Conservation (phyloP, 2,797 vertebrate genomes). For the Xenops minutus region DNA sequence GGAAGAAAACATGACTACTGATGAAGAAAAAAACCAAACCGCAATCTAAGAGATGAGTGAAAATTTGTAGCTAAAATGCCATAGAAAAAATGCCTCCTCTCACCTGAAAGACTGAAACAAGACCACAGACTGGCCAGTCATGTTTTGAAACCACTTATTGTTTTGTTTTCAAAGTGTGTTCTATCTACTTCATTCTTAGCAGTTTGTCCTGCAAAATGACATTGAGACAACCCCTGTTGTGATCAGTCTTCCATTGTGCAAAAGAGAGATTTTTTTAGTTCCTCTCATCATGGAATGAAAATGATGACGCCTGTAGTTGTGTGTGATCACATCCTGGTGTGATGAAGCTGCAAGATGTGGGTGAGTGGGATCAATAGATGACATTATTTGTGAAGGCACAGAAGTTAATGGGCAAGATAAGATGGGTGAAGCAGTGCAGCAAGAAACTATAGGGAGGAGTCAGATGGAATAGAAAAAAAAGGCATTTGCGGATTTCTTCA, state of each 20-base stretch:
- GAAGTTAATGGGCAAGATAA: background rate
- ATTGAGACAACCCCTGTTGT: background rate
- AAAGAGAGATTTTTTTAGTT: background rate
- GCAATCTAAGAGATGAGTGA: background rate
- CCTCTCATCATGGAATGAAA: background rate
- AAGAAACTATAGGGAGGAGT: background rate
- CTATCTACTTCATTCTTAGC: background rate
- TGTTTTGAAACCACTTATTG: background rate
- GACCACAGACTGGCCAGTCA: background rate
- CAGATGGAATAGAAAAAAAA: background rate
- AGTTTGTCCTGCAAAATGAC: background rate
- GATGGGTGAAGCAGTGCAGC: background rate
- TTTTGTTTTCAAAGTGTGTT: background rate
- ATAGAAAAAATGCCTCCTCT: background rate
- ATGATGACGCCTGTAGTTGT: background rate
- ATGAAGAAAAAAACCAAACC: background rate
- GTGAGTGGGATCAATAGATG: background rate
- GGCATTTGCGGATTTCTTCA: background rate
- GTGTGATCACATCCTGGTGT: background rate
- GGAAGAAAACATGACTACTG: background rate
- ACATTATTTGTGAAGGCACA: background rate
- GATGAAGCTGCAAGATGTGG: background rate
- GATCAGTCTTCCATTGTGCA: background rate
- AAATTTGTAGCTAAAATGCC: background rate
- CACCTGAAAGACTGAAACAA: background rate